Conservation (phyloP, 2,888 invertebrate genomes). For the Coecobrya sp. region DNA sequence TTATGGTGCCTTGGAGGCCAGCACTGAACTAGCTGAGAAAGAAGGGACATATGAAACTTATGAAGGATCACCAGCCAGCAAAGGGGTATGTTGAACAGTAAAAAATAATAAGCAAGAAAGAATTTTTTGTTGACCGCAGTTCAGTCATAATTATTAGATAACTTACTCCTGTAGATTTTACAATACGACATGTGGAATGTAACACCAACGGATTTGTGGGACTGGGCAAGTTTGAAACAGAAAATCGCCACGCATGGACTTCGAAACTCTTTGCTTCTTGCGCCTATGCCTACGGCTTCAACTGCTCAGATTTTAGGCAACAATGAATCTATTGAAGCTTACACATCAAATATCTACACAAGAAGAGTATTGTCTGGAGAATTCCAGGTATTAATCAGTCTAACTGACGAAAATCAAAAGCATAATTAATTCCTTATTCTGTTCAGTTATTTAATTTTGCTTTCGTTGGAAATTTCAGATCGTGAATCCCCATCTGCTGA, state of each 20-base stretch:
- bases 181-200: slow-evolving; percentile 99
- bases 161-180: slow-evolving; percentile 90
- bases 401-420: too few species aligned
- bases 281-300: slow-evolving; percentile 99
- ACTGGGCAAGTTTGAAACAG: slow-evolving; percentile 94
- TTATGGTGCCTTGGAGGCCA: slow-evolving; percentile 98
- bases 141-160: not conserved
- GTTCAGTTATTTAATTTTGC: not conserved
- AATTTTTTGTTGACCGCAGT: too few species aligned
- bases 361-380: slow-evolving; percentile 98
- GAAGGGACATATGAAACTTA: slow-evolving; percentile 97
- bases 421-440: too few species aligned
- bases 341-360: slow-evolving; percentile 98
- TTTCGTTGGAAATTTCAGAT: slow-evolving; percentile 89
- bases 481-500: slow-evolving; percentile 98
- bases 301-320: slow-evolving; percentile 99
- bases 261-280: slow-evolving; percentile 96
- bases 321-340: slow-evolving; percentile 99
- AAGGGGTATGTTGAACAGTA: slow-evolving; percentile 91
- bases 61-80: slow-evolving; percentile 96
- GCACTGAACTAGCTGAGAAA: slow-evolving; percentile 96
- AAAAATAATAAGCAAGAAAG: too few species aligned
- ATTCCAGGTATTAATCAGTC: slow-evolving; percentile 90
- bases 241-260: slow-evolving; percentile 96
- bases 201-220: slow-evolving; percentile 94